A percentile compares a stretch with the other conserved stretches of the same genome.
Evolutionary conservation across 2,888 invertebrate genomes (phyloP).

Genomic region (Orchesellides sinensis): DNA sequence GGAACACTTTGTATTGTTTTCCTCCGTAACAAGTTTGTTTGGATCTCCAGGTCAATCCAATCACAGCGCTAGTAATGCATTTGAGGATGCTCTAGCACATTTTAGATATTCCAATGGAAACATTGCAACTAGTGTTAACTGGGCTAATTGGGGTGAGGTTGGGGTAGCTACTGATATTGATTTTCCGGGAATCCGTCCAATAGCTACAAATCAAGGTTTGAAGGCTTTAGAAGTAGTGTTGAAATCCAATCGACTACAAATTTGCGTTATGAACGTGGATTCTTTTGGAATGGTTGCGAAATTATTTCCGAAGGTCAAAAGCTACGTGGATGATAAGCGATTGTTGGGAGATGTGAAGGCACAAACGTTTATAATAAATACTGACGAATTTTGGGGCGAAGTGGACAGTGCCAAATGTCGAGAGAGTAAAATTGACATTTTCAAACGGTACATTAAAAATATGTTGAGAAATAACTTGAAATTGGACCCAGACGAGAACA

Average conservation of each 20-base stretch:
- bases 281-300: slow-evolving; percentile 25
- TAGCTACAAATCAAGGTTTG: slow-evolving; percentile 21
- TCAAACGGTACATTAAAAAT: slow-evolving; percentile 24
- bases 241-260: slow-evolving; percentile 30
- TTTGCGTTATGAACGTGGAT: slow-evolving; percentile 26
- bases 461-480: slow-evolving; percentile 18
- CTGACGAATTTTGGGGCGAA: slow-evolving; percentile 44
- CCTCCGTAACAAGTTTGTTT: slow-evolving; percentile 44
- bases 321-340: slow-evolving; percentile 22
- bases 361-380: neutral
- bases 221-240: slow-evolving; percentile 1
- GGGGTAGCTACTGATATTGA: slow-evolving; percentile 31
- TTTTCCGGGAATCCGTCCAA: slow-evolving; percentile 34
- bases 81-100: slow-evolving; percentile 43
- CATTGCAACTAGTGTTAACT: slow-evolving; percentile 35
- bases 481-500: slow-evolving; percentile 24
- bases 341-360: slow-evolving; percentile 21
- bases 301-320: slow-evolving; percentile 20
- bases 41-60: slow-evolving; percentile 53
- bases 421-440: slow-evolving; percentile 23
- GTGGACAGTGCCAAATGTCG: slow-evolving; percentile 13
- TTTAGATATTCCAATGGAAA: slow-evolving; percentile 41
- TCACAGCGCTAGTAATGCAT: slow-evolving; percentile 40
- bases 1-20: slow-evolving; percentile 66
- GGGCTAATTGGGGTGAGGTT: slow-evolving; percentile 36